Conservation (phyloP, 2,888 invertebrate species). For the Charanyca ferruginea region DNA sequence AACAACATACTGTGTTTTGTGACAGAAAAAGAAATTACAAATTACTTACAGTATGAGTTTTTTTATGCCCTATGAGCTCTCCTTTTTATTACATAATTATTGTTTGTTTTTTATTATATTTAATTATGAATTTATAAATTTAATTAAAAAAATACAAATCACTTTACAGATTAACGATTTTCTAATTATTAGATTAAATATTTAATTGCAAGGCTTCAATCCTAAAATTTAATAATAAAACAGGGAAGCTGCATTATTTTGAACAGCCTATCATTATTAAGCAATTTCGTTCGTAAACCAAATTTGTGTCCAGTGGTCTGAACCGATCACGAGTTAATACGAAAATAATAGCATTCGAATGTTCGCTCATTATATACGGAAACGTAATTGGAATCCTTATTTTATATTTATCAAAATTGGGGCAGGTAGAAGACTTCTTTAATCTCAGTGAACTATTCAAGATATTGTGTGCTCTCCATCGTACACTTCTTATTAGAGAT, state of each 20-base stretch:
- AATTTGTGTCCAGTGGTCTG: slow-evolving; percentile 80
- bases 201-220: slow-evolving; percentile 17
- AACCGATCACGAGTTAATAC: slow-evolving; percentile 85
- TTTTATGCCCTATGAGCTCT: no score
- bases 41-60: no score
- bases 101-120: no score
- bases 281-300: slow-evolving; percentile 79
- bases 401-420: slow-evolving; percentile 37
- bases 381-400: slow-evolving; percentile 73
- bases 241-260: slow-evolving; percentile 70
- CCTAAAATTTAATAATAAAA: slow-evolving; percentile 64
- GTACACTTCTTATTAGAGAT: no score
- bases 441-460: background rate
- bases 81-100: no score
- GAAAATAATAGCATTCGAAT: slow-evolving; percentile 88
- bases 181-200: background rate
- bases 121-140: no score
- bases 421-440: slow-evolving; percentile 34
- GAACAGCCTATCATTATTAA: slow-evolving; percentile 82
- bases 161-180: background rate
- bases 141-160: no score
- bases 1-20: background rate
- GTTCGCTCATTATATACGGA: slow-evolving; percentile 80
- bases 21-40: background rate
- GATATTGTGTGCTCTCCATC: background rate